A percentile compares a stretch with the other conserved stretches of the same genome.
These are phyloP conservation scores for Philotrypesis tridentata DNA, from an alignment of 1,140 invertebrate species.

Conservation along the genomic window DNA sequence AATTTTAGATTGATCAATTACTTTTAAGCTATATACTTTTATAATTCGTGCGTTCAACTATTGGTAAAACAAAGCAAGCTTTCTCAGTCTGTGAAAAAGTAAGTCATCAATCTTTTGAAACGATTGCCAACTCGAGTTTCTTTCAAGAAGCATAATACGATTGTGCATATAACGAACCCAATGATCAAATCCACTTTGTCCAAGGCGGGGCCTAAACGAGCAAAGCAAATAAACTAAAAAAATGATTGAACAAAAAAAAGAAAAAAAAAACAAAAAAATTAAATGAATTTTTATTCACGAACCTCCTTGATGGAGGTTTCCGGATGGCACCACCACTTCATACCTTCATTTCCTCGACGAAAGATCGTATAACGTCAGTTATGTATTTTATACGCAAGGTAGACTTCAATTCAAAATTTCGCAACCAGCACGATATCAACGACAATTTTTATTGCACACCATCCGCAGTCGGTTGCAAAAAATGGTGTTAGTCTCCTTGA, in stretches of 20 bases:
- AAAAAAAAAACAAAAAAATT: no score
- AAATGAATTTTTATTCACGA: slow-evolving; percentile 36
- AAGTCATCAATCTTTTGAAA: slow-evolving; percentile 47
- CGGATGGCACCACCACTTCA: neutral
- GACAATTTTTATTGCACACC: neutral
- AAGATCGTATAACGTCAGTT: neutral
- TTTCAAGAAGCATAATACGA: slow-evolving; percentile 31
- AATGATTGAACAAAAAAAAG: slow-evolving; percentile 21
- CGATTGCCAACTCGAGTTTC: slow-evolving; percentile 16
- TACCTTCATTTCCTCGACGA: slow-evolving; percentile 17
- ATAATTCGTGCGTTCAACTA: slow-evolving; percentile 7
- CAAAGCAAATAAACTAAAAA: slow-evolving; percentile 28
- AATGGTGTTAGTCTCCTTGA: neutral
- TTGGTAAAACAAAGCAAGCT: slow-evolving; percentile 27
- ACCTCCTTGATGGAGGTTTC: slow-evolving; percentile 40
- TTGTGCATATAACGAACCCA: slow-evolving; percentile 39
- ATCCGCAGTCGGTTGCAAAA: neutral
- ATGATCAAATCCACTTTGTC: slow-evolving; percentile 46
- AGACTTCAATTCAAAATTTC: neutral
- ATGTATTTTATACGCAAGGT: neutral
- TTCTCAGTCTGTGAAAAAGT: neutral
- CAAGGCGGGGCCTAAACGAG: slow-evolving; percentile 41
- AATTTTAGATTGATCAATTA: neutral
- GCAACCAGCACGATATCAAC: neutral
- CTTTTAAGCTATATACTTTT: slow-evolving; percentile 5